Evolutionary conservation across 2,113 vertebrate species (phyloP), one percentile per base, ranked within the genome.

Genomic region (Leuciscus idus): DNA sequence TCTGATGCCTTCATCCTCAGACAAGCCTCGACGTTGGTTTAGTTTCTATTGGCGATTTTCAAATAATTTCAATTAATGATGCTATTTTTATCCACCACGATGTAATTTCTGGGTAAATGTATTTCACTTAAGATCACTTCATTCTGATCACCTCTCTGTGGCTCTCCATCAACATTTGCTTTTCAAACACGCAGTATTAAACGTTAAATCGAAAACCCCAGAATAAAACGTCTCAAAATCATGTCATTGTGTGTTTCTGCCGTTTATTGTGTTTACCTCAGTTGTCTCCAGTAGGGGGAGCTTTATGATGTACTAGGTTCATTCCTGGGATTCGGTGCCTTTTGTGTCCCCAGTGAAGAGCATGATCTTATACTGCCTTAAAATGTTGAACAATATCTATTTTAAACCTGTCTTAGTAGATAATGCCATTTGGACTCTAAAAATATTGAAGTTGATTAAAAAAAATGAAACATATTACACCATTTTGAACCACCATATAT

Each of bases 151-250:
- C 17, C 19, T 46, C 28, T 19, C 50, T 36, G 15, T 39, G 30
- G 26, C n/a, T 43, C 13, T 62, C 36, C 57, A 80, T 39, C 36
- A 2, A 61, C 21, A 17, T 43, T 26, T 26, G 77, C 36, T 6
- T 50, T 39, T 46, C 12, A 80, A 62, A 80, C 57, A 26, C 12
- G 43, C 21, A 61, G 12, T n/a, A 80, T 46, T 80, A 46, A 46
- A 36, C 43, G 33, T 15, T 79, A 39, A 80, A n/a, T 10, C 11
- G 3, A 62, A 62, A 81, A 46, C 7, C 79, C 59, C 23, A 81
- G 79, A 81, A 81, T 81, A 81, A 81, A 81, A 48, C 77, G 23
- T 62, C 59, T 64, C 39, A 64, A 62, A 11, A 5, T 46, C 6
- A 2, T 46, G 57, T 80, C 0, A 2, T 74, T 26, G 50, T 74